Base-by-base conservation (phyloP, 2,113 vertebrate species). In the Solea senegalensis region DNA sequence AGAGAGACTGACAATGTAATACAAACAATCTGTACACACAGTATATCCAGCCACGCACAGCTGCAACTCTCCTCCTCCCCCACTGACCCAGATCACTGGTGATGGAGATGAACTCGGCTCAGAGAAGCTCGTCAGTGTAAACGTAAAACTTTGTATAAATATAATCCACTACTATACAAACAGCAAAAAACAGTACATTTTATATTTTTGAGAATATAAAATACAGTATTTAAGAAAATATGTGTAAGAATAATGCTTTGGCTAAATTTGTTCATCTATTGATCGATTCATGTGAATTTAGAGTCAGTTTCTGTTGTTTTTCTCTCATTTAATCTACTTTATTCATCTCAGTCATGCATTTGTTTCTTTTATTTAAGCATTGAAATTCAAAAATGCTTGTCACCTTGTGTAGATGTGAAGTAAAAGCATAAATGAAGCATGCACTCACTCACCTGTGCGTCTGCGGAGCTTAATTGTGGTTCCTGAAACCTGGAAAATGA, bases 41-140 rank as follows among this genome's bases (percentile, higher is more conserved):
- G 10, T 9, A 43, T 7, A 43, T 43, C 26, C 7, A 65, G 1
- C 4, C 14, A 65, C 34, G 68, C 56, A 59, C 87, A 89, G 82
- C 82, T 89, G 76, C 76, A 55, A 57, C 45, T 65, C 54, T 53
- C 62, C 72, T 73, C 76, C 81, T 78, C 86, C 89, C 87, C 69
- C 65, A 78, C 58, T 91, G 87, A 90, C 88, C 88, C 86, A 89
- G 82, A 88, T 91, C 78, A 69, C 69, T 45, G 43, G 73, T 9
- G 52, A 48, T 62, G 53, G 21, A 71, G 78, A 77, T 85, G 58
- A 84, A 65, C 26, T 49, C 53, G n/a, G 14, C 45, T 11, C 45
- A 1, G 45, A 48, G 45, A 11, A 48, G 45, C 45, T 12, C 10
- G 4, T 48, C 45, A 13, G 4, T 12, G 45, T 48, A 48, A 48